Evolutionary conservation across 92 coral and sea anemone genomes (phyloP).

Genomic region (Bergia puertoricense): DNA sequence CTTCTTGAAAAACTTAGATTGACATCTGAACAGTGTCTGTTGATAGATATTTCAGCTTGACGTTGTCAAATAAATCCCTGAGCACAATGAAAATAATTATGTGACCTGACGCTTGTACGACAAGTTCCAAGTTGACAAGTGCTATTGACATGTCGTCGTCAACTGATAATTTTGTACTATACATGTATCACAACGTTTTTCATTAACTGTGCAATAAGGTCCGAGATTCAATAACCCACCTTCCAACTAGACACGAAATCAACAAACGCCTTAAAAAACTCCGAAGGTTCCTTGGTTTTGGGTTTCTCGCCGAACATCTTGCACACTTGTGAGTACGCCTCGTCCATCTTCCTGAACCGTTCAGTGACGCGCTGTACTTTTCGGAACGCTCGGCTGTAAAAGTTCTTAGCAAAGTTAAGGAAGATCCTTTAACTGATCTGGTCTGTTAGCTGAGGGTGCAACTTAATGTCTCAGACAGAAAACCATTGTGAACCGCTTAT

Average conservation of each 20-base stretch:
- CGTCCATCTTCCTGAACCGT: conserved; percentile 94
- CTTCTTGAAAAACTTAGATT: no score
- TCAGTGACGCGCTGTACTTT: conserved; percentile 93
- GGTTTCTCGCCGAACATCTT: conserved; percentile 86
- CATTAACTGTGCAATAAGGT: neutral
- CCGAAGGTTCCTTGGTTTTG: conserved; percentile 86
- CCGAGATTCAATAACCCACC: conserved; percentile 43
- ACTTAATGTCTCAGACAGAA: no score
- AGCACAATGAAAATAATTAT: no score
- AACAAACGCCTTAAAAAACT: conserved; percentile 86
- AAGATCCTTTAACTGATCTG: neutral
- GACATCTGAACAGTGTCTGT: no score
- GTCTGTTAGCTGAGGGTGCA: no score
- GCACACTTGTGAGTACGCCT: conserved; percentile 82
- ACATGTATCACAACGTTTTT: neutral
- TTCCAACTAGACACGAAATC: conserved; percentile 79
- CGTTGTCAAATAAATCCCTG: no score
- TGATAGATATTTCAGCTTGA: no score
- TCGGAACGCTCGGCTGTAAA: conserved; percentile 94
- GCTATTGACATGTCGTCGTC: no score
- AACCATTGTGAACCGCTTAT: no score
- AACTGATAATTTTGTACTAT: no score
- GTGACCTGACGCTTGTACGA: no score
- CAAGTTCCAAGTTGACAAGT: no score
- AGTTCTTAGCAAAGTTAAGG: conserved; percentile 82